phyloP scores from a whole-genome alignment of 2,113 vertebrate species.

The Alectura lathami region DNA sequence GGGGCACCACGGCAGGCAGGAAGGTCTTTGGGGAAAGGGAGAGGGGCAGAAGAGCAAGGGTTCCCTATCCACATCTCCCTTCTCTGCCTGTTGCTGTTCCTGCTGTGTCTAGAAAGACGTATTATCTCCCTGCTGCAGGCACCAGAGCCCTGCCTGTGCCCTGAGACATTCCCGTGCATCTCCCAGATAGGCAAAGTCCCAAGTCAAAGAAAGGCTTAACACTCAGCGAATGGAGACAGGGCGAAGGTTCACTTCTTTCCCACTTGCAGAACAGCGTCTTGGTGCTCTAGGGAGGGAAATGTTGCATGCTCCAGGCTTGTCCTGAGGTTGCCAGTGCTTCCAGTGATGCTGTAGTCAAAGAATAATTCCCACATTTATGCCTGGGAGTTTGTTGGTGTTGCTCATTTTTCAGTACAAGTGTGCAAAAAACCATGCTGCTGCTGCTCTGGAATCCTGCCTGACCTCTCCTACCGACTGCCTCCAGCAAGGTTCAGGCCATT shows the following conservation, averaged over 20 bases:
- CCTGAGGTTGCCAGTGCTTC: not conserved
- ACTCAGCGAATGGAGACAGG: not conserved
- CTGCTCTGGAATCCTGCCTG: conserved; percentile 29
- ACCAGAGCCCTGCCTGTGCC: not conserved
- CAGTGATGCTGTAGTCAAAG: not conserved
- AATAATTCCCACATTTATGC: not conserved
- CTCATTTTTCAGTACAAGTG: not conserved
- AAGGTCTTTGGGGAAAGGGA: not conserved
- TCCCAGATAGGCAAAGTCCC: conserved; percentile 23
- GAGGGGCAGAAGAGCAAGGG: not conserved
- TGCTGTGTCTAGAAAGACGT: not conserved
- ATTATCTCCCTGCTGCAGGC: conserved; percentile 36
- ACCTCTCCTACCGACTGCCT: conserved; percentile 32
- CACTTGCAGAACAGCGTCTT: not conserved
- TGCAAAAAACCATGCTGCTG: not conserved
- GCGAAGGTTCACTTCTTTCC: not conserved
- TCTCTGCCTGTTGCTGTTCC: not conserved
- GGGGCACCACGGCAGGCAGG: not conserved
- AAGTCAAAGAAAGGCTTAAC: conserved; percentile 12
- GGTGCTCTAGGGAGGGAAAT: not conserved
- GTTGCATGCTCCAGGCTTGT: not conserved
- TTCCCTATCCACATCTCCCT: not conserved
- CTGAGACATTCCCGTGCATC: not conserved
- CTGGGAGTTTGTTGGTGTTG: not conserved
- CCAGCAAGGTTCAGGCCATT: not conserved